These are phyloP conservation scores for Lepidocolaptes lacrymiger DNA, from an alignment of 2,797 vertebrate genomes.

Conservation along the genomic window DNA sequence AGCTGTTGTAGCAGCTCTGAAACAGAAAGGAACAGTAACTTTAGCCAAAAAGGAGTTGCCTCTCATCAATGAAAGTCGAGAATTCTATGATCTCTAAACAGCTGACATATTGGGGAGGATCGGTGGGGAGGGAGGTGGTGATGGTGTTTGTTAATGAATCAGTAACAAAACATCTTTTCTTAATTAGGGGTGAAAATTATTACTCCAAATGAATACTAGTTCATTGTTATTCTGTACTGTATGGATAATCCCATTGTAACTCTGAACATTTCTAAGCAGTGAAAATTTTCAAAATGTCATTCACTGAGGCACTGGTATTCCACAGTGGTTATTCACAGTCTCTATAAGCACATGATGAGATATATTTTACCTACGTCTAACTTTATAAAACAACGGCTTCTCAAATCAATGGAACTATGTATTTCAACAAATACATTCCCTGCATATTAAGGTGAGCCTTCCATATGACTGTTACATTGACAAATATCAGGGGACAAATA, in stretches of 20 bases:
- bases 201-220: neutral
- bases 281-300: neutral
- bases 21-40: constrained; percentile 20
- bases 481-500: neutral
- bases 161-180: neutral
- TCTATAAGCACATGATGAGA: neutral
- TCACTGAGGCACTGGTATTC: neutral
- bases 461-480: neutral
- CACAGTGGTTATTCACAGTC: neutral
- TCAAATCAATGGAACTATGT: neutral
- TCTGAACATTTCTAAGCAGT: neutral
- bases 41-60: neutral
- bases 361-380: neutral
- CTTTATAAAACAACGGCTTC: neutral
- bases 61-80: neutral
- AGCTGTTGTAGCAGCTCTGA: neutral
- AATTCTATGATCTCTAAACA: neutral
- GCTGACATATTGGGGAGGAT: neutral
- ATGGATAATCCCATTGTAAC: neutral
- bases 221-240: neutral
- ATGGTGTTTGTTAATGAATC: neutral
- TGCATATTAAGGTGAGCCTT: neutral
- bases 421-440: neutral
- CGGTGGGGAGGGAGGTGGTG: fast-evolving
- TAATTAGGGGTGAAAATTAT: neutral